These are phyloP conservation scores for Cichladusa arquata DNA, from an alignment of 2,113 vertebrate species.

Conservation along the genomic window DNA sequence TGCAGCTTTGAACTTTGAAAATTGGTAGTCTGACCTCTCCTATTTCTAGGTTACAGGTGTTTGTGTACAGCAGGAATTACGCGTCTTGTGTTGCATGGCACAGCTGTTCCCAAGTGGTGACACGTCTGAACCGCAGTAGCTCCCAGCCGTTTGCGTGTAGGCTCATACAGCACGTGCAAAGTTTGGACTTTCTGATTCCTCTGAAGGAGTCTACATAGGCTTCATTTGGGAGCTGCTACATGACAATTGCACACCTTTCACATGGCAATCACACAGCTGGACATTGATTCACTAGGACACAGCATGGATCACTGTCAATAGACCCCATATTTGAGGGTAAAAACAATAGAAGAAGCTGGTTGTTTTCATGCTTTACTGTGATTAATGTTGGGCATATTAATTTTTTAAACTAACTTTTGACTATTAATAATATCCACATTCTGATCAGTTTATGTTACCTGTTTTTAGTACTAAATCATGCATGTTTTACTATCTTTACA, in stretches of 20 bases:
- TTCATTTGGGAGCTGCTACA: background rate
- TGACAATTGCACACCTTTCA: background rate
- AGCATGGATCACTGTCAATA: accelerated
- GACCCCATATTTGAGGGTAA: background rate
- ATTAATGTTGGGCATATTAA: background rate
- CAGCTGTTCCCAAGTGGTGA: background rate
- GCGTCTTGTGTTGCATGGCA: background rate
- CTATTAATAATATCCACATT: background rate
- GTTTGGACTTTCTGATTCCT: background rate
- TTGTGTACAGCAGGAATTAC: background rate
- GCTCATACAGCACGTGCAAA: background rate
- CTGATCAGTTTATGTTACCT: background rate
- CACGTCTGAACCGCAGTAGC: background rate
- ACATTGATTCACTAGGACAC: background rate
- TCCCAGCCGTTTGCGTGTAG: background rate
- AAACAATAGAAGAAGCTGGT: background rate
- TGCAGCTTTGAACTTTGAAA: background rate
- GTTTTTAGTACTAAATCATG: background rate
- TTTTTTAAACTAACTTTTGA: background rate
- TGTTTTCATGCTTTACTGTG: background rate
- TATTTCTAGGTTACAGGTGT: background rate
- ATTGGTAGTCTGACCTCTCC: background rate
- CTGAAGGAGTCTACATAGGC: background rate
- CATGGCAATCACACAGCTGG: background rate
- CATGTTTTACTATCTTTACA: background rate